Conservation (phyloP, 2,113 vertebrate genomes). For the Carassius gibelio region DNA sequence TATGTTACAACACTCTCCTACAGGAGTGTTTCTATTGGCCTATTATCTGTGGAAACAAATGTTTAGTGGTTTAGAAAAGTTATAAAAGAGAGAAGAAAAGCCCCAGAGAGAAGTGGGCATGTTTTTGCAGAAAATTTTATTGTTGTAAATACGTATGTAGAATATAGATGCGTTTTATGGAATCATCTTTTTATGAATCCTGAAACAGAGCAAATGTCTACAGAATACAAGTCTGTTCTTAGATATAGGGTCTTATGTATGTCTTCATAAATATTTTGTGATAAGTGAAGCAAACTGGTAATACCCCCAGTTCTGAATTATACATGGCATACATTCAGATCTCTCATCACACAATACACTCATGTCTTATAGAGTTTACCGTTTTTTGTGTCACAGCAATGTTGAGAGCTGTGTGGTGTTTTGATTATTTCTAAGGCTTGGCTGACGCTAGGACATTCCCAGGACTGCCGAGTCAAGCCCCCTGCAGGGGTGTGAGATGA, state of each 20-base stretch:
- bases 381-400: constrained; percentile 16
- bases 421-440: constrained; percentile 1
- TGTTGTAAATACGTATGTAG: neutral
- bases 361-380: constrained; percentile 53
- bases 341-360: constrained; percentile 37
- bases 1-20: neutral
- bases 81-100: neutral
- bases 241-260: neutral
- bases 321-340: constrained; percentile 23
- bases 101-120: neutral
- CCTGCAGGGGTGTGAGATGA: constrained; percentile 25
- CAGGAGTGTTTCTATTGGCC: neutral
- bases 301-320: constrained; percentile 36
- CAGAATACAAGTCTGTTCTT: neutral
- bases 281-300: neutral
- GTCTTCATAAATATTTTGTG: neutral
- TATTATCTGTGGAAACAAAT: neutral
- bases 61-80: neutral
- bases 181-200: neutral
- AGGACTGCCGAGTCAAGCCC: constrained; percentile 38
- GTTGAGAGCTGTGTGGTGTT: constrained; percentile 33
- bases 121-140: neutral
- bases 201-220: neutral
- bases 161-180: neutral
- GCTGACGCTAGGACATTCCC: constrained; percentile 31